These are phyloP conservation scores for Lochmaea crataegi DNA, from an alignment of 2,888 invertebrate species.

Conservation along the genomic window DNA sequence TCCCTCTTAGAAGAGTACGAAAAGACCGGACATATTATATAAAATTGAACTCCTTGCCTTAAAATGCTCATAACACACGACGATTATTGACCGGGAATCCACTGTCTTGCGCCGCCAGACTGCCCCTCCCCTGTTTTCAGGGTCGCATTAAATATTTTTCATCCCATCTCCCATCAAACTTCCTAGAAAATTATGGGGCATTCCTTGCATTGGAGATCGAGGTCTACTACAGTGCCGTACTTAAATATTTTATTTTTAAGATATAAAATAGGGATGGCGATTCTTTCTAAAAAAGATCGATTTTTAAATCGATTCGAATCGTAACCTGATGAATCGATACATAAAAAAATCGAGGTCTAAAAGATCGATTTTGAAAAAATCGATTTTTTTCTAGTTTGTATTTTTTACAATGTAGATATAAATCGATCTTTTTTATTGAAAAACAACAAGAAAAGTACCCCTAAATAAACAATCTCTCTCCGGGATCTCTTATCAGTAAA, in stretches of 20 bases:
- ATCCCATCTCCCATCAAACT: slow-evolving; percentile 7
- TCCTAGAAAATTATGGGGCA: slow-evolving; percentile 13
- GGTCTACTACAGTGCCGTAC: background rate
- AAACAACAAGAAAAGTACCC: too few relatives aligned
- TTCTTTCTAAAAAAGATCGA: too few relatives aligned
- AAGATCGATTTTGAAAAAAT: too few relatives aligned
- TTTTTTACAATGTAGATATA: too few relatives aligned
- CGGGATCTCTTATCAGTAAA: too few relatives aligned
- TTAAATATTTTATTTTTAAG: background rate
- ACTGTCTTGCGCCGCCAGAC: slow-evolving; percentile 52
- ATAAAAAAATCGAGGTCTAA: too few relatives aligned
- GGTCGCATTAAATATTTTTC: slow-evolving; percentile 29
- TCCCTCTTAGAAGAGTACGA: background rate
- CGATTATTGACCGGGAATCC: slow-evolving; percentile 53
- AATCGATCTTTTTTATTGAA: too few relatives aligned
- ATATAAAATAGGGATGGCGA: too few relatives aligned
- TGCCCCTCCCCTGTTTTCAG: slow-evolving; percentile 44
- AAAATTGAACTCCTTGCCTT: slow-evolving; percentile 20
- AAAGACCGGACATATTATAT: slow-evolving; percentile 18
- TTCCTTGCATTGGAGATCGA: background rate
- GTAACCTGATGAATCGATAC: too few relatives aligned
- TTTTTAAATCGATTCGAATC: too few relatives aligned
- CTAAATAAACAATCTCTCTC: too few relatives aligned
- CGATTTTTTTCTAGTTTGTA: too few relatives aligned
- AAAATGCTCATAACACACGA: slow-evolving; percentile 39